Evolutionary conservation across 1,140 invertebrate species (phyloP).

Genomic region (Zaprionus nigranus): DNA sequence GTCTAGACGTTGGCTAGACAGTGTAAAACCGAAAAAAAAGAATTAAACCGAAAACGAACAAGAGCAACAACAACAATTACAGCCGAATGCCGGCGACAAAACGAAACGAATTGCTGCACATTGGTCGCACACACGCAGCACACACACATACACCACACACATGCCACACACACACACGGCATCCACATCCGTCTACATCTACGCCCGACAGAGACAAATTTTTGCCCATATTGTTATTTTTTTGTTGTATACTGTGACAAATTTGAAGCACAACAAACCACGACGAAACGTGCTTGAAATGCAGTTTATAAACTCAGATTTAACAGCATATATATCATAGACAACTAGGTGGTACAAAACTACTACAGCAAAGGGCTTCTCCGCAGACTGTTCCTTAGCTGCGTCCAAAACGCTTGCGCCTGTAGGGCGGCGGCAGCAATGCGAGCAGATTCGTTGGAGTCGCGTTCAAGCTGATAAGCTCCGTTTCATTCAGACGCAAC

Average conservation of each 20-base stretch:
- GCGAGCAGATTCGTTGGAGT: constrained; percentile 85
- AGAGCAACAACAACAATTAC: constrained; percentile 66
- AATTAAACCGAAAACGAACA: constrained; percentile 43
- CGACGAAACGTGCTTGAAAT: constrained; percentile 1
- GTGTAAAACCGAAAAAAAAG: constrained; percentile 73
- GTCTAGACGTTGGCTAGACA: constrained; percentile 84
- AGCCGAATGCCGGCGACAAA: constrained; percentile 73
- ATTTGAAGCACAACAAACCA: constrained; percentile 6
- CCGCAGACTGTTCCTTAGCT: constrained; percentile 60
- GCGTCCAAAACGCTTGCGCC: constrained; percentile 87
- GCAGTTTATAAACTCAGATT: constrained; percentile 33
- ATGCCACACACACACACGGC: constrained; percentile 4
- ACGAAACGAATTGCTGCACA: constrained; percentile 77
- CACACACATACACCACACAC: constrained; percentile 4
- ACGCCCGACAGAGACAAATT: constrained; percentile 69
- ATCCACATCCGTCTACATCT: constrained; percentile 17
- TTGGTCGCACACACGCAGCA: constrained; percentile 43
- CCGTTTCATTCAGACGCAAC: constrained; percentile 86
- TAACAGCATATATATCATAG: constrained; percentile 39
- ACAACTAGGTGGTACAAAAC: constrained; percentile 39
- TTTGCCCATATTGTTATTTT: constrained; percentile 52
- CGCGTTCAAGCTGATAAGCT: constrained; percentile 89
- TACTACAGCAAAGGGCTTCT: constrained; percentile 36
- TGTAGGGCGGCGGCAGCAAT: constrained; percentile 87
- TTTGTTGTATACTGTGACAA: not conserved